These are phyloP conservation scores for Trichosurus vulpecula DNA, from an alignment of 2,797 vertebrate genomes.

Conservation along the genomic window DNA sequence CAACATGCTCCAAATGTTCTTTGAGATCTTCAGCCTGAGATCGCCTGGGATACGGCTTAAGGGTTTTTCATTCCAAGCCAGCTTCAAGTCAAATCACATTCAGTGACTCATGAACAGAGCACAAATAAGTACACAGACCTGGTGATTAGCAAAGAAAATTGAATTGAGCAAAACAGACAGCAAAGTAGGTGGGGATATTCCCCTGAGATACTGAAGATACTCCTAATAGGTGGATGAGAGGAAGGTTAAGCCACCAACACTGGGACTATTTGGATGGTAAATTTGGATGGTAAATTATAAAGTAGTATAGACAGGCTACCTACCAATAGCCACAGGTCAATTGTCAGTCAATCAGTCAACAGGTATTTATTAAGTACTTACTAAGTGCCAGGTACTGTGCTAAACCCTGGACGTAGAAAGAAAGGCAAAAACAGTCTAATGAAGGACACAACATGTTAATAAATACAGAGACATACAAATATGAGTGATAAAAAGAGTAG, in stretches of 20 bases:
- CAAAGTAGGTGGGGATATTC: background rate
- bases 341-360: background rate
- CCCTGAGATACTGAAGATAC: background rate
- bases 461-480: background rate
- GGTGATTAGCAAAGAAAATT: slow-evolving; percentile 21
- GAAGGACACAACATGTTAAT: background rate
- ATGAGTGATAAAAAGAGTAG: background rate
- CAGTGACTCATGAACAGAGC: slow-evolving; percentile 28
- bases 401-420: background rate
- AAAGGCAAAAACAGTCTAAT: background rate
- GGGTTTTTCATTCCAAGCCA: slow-evolving; percentile 12
- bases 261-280: background rate
- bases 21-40: background rate
- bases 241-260: background rate
- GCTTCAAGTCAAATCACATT: slow-evolving; percentile 11
- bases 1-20: background rate
- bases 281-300: background rate
- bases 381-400: background rate
- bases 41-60: background rate
- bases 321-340: background rate
- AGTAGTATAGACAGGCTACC: background rate
- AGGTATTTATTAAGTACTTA: background rate
- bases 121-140: background rate
- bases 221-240: background rate
- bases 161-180: background rate